phyloP scores from a whole-genome alignment of 2,113 vertebrate species.

The Platichthys stellatus region DNA sequence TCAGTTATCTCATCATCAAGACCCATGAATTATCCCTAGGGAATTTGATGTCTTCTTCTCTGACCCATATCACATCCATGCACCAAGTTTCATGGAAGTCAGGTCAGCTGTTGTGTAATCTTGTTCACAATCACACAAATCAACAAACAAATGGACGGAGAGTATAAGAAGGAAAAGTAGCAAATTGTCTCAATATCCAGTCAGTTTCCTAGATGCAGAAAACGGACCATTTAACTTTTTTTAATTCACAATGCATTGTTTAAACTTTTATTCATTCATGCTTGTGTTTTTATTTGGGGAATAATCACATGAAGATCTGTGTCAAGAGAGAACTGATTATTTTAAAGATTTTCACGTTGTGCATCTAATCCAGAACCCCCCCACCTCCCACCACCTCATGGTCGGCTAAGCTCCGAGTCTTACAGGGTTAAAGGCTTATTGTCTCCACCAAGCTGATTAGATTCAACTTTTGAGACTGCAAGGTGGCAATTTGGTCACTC shows the following conservation, averaged over 20 bases:
- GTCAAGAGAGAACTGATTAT: slow-evolving; percentile 5
- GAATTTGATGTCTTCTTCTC: no score
- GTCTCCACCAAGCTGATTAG: slow-evolving; percentile 70
- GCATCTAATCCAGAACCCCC: slow-evolving; percentile 27
- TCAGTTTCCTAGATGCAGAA: no score
- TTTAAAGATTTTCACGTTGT: slow-evolving; percentile 23
- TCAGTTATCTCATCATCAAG: no score
- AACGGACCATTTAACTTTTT: not conserved
- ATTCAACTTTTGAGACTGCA: slow-evolving; percentile 67
- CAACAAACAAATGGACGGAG: no score
- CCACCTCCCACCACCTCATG: slow-evolving; percentile 10
- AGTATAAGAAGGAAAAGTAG: no score
- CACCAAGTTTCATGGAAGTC: no score
- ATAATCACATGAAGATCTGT: slow-evolving; percentile 2
- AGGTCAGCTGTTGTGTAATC: no score
- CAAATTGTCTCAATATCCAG: no score
- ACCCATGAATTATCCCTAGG: no score
- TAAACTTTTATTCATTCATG: not conserved
- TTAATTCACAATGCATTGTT: not conserved
- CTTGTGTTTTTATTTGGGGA: not conserved
- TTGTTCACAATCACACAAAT: no score
- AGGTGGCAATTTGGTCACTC: slow-evolving; percentile 13
- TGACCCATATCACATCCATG: no score
- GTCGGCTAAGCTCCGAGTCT: slow-evolving; percentile 60
- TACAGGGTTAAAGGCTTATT: slow-evolving; percentile 73